Evolutionary conservation across 2,888 invertebrate genomes (phyloP).

Genomic region (Trichopria drosophilae): DNA sequence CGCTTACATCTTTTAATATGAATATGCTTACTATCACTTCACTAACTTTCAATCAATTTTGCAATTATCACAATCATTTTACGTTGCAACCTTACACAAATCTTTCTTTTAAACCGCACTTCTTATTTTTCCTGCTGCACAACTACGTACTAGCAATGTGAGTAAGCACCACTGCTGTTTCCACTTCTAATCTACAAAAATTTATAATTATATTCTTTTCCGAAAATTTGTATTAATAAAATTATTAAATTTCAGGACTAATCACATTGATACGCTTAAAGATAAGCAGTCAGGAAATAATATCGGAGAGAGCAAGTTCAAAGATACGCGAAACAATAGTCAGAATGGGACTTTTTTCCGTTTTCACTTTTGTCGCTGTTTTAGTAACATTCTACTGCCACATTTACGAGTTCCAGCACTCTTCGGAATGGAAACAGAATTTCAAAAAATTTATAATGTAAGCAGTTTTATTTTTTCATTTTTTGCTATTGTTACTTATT

Average conservation of each 20-base stretch:
- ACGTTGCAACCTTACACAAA: no score
- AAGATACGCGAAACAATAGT: slow-evolving; percentile 87
- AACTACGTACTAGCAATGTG: no score
- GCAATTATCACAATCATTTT: no score
- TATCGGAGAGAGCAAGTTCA: slow-evolving; percentile 79
- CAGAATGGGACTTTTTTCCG: slow-evolving; percentile 79
- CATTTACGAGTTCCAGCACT: slow-evolving; percentile 77
- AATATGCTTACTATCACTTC: no score
- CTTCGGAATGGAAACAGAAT: slow-evolving; percentile 74
- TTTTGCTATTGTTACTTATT: neutral
- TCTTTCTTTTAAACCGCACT: no score
- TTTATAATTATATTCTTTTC: no score
- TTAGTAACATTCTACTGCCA: slow-evolving; percentile 82
- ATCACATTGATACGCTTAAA: slow-evolving; percentile 78
- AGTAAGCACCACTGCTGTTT: no score
- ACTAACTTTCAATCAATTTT: no score
- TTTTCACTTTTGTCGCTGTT: slow-evolving; percentile 76
- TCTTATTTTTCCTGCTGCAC: no score
- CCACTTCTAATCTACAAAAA: no score
- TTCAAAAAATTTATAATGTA: slow-evolving; percentile 81
- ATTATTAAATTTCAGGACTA: slow-evolving; percentile 64
- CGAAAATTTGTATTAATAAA: no score
- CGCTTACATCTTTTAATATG: no score
- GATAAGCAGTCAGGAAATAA: slow-evolving; percentile 80
- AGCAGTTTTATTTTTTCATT: slow-evolving; percentile 54